phyloP scores from a whole-genome alignment of 2,797 vertebrate genomes.

The Mareca penelope region DNA sequence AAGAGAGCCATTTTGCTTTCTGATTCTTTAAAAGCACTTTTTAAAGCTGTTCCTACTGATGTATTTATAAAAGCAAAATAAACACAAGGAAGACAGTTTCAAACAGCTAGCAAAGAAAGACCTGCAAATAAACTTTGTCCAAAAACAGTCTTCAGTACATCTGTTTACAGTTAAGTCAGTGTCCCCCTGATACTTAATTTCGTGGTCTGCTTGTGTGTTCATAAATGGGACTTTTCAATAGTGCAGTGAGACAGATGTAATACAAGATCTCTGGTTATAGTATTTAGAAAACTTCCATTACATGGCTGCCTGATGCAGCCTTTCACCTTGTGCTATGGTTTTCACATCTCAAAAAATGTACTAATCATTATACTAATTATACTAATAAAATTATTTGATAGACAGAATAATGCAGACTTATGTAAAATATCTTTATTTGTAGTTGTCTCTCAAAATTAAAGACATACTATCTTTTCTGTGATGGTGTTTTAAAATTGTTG shows the following conservation, averaged over 20 bases:
- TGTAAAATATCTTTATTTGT: background rate
- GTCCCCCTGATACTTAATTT: background rate
- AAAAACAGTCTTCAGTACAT: background rate
- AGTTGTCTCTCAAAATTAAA: background rate
- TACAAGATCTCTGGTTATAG: background rate
- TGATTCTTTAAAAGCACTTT: conserved; percentile 26
- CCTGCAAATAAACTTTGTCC: background rate
- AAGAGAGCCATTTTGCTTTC: conserved; percentile 11
- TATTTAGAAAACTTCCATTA: background rate
- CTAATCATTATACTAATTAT: no score
- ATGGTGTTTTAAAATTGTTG: no score
- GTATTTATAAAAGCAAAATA: conserved; percentile 9
- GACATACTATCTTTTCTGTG: no score
- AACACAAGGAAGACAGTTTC: background rate
- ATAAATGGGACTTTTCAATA: background rate
- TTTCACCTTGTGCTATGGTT: background rate
- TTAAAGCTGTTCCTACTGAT: background rate
- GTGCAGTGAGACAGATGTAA: background rate
- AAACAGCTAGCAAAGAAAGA: background rate
- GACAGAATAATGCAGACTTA: background rate
- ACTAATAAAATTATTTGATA: background rate
- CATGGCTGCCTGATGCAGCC: background rate
- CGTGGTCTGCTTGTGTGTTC: rapidly evolving
- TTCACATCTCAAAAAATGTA: background rate
- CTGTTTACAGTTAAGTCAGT: background rate